Evolutionary conservation across 1,140 invertebrate genomes (phyloP).

Genomic region (Tetranychus cinnabarinus): DNA sequence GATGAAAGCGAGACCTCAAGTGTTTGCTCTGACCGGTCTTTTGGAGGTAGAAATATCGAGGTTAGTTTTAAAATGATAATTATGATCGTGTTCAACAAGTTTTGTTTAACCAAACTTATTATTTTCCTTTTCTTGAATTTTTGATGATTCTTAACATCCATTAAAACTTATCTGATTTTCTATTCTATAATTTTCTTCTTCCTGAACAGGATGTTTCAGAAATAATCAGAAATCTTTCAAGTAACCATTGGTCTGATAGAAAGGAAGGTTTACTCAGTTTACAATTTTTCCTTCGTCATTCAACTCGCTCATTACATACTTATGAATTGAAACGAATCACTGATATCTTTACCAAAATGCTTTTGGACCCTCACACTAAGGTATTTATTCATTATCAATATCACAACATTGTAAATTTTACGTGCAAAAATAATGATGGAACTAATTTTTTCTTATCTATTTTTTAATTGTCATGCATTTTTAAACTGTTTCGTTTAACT

Average conservation of each 20-base stretch:
- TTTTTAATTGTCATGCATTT: background rate
- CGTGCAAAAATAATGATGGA: too few relatives aligned
- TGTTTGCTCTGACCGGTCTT: slow-evolving; percentile 68
- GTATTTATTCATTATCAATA: slow-evolving; percentile 16
- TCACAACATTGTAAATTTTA: background rate
- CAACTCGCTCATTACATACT: slow-evolving; percentile 37
- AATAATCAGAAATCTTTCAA: slow-evolving; percentile 61
- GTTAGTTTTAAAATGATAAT: background rate
- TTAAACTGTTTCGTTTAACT: too few relatives aligned
- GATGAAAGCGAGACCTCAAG: slow-evolving; percentile 84
- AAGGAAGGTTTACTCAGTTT: slow-evolving; percentile 71
- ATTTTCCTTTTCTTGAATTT: background rate
- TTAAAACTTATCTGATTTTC: background rate
- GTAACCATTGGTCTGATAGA: slow-evolving; percentile 67
- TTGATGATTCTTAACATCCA: background rate
- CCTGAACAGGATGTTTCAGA: slow-evolving; percentile 51
- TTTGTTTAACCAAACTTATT: background rate
- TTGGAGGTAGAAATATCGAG: slow-evolving; percentile 40
- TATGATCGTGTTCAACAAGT: too few relatives aligned
- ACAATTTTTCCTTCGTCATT: slow-evolving; percentile 38
- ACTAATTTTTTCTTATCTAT: background rate
- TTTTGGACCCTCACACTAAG: slow-evolving; percentile 90
- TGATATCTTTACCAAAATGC: slow-evolving; percentile 83
- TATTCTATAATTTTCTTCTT: background rate
- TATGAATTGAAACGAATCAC: slow-evolving; percentile 53